Conservation (phyloP, 2,888 invertebrate species). For the Cloeon dipterum region DNA sequence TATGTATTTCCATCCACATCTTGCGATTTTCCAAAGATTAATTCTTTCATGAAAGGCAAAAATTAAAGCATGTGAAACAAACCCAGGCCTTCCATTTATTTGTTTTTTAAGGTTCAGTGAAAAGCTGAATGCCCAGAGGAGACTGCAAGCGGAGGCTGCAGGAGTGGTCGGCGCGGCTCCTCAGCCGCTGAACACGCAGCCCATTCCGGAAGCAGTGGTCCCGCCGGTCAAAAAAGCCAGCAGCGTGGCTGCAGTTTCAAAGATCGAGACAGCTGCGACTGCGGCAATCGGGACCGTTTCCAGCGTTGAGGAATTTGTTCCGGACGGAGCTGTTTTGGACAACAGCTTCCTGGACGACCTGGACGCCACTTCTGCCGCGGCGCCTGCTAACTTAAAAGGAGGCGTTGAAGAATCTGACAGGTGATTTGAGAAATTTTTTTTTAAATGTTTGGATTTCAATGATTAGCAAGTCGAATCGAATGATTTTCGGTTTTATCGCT, state of each 20-base stretch:
- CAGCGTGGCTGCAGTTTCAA: neutral
- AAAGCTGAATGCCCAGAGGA: slow-evolving; percentile 44
- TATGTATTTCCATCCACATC: too few species aligned
- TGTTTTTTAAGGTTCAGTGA: slow-evolving; percentile 31
- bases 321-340: slow-evolving; percentile 44
- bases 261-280: slow-evolving; percentile 15
- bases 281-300: slow-evolving; percentile 12
- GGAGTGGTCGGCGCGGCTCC: slow-evolving; percentile 5
- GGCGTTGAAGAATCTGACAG: slow-evolving; percentile 26
- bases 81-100: too few species aligned
- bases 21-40: too few species aligned
- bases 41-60: too few species aligned
- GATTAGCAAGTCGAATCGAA: neutral
- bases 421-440: too few species aligned
- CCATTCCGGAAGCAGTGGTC: neutral
- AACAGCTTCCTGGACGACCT: slow-evolving; percentile 55
- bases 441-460: neutral
- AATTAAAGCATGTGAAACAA: too few species aligned
- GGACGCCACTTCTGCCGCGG: slow-evolving; percentile 6
- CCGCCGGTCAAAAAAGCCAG: neutral
- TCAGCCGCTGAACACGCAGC: slow-evolving; percentile 3
- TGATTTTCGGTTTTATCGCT: slow-evolving; percentile 2
- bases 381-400: slow-evolving; percentile 13
- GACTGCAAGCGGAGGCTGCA: slow-evolving; percentile 42
- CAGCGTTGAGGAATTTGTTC: slow-evolving; percentile 47